Base-by-base conservation (phyloP, 2,888 invertebrate species). In the Carcina quercana region DNA sequence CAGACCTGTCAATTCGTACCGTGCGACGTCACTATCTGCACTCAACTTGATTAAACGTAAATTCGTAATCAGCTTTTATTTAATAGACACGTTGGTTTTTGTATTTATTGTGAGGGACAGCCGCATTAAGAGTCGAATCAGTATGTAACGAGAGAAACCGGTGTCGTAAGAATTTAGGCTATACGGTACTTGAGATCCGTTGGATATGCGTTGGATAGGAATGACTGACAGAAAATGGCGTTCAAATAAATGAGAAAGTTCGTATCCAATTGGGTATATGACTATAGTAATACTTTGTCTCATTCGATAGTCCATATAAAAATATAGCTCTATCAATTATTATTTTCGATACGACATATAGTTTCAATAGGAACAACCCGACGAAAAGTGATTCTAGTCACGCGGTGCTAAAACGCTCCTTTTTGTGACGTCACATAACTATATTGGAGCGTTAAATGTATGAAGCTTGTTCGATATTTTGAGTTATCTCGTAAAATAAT, bases 41-140 rank as follows among this genome's bases (percentile, higher is more conserved):
- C 69, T 74, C 59, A 46, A 59, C 53, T 55, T 71, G 63, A 73
- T 73, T 70, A 72, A 70, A 68, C 49, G 63, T 70, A 63, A 53
- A 70, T 55, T 56, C 51, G 46, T 63, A 61, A 64, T 59, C 54
- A 58, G 43, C 35, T 43, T 44, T 45, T 46, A 50, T 47, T 37
- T 45, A 28, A 36, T 37, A 25, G 13, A 24, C 13, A 14, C 14
- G 3, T 2, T 6, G 10, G 10, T 22, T n/a, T 22, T 22, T 22
- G 8, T 10, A 22, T n/a, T 7, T 5, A 7, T 17, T 17, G 5
- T 5, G 5, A 5, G 5, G 5, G 17, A 17, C 7, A 5, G 17
- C 17, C 17, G 17, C 17, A 17, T 17, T 5, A 7, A 7, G n/a
- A 22, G 22, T 22, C 22, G 22, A 2, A 4, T 10, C 7, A 19